A percentile compares a stretch with the other conserved stretches of the same genome.
Evolutionary conservation across 2,888 invertebrate genomes (phyloP).

Genomic region (Punctoribates punctum): DNA sequence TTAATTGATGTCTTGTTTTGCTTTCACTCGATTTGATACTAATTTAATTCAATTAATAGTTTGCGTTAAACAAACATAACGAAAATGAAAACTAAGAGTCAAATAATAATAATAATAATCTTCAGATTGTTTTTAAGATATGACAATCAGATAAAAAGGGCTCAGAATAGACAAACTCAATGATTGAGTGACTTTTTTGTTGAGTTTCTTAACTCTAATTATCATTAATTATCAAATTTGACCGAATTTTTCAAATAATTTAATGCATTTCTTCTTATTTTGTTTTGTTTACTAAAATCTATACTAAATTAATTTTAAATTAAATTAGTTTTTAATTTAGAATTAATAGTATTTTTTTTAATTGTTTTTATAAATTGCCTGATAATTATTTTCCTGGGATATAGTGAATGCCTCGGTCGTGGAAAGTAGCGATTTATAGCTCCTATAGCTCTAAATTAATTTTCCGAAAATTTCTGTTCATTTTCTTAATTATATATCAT

Average conservation of each 20-base stretch:
- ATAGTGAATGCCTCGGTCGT: background rate
- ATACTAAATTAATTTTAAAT: background rate
- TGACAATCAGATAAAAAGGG: background rate
- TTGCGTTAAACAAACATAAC: too few relatives aligned
- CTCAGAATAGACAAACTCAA: background rate
- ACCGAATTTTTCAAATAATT: too few relatives aligned
- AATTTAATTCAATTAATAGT: conserved; percentile 10
- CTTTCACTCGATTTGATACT: conserved; percentile 3
- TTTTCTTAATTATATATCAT: too few relatives aligned
- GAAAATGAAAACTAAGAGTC: too few relatives aligned
- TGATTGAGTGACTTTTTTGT: background rate
- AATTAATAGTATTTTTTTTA: conserved; percentile 3
- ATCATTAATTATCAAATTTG: too few relatives aligned
- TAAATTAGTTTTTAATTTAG: background rate
- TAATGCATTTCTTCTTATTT: too few relatives aligned
- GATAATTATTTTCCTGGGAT: background rate
- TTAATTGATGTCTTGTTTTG: background rate
- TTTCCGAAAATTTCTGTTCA: too few relatives aligned
- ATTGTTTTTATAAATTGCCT: background rate
- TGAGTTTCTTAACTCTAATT: too few relatives aligned
- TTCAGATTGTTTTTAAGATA: background rate
- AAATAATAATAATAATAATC: background rate
- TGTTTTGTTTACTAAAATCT: too few relatives aligned
- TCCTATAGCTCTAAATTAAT: too few relatives aligned
- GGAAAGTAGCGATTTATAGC: too few relatives aligned